Evolutionary conservation across 2,113 vertebrate genomes (phyloP).

Genomic region (Fukomys damarensis): DNA sequence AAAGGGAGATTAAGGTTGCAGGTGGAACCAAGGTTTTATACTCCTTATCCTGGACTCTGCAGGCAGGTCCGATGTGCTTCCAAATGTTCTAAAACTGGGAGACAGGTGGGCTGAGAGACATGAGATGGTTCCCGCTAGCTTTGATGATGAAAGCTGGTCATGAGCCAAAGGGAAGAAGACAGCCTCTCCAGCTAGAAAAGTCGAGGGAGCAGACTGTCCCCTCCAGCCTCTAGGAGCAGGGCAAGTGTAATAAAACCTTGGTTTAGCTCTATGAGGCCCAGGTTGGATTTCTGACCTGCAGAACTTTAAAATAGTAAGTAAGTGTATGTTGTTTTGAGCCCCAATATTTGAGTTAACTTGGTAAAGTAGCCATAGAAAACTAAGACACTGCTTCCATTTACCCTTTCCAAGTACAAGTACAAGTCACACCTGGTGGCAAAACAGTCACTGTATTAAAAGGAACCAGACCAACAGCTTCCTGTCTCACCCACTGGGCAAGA

Average conservation of each 20-base stretch:
- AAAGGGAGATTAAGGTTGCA: too few relatives aligned
- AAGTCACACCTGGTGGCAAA: neutral
- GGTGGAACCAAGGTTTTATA: neutral
- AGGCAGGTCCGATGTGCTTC: neutral
- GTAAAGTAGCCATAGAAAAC: neutral
- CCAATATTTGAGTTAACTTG: too few relatives aligned
- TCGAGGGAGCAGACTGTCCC: neutral
- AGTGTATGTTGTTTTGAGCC: neutral
- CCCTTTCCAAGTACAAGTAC: neutral
- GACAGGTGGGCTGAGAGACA: neutral
- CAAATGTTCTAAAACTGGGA: neutral
- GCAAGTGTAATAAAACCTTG: neutral
- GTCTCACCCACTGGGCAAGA: neutral
- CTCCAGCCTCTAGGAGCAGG: neutral
- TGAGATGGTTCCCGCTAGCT: neutral
- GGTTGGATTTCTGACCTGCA: neutral
- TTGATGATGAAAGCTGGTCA: neutral
- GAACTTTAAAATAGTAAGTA: neutral
- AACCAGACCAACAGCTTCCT: conserved; percentile 16
- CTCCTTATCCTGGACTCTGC: fast-evolving
- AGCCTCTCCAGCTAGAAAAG: neutral
- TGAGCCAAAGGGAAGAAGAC: neutral
- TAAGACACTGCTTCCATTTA: neutral
- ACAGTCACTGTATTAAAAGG: neutral
- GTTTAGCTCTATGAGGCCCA: neutral